Evolutionary conservation across 2,797 vertebrate genomes (phyloP), one percentile per base, ranked within the genome.

Genomic region (Orestias chungarensis): DNA sequence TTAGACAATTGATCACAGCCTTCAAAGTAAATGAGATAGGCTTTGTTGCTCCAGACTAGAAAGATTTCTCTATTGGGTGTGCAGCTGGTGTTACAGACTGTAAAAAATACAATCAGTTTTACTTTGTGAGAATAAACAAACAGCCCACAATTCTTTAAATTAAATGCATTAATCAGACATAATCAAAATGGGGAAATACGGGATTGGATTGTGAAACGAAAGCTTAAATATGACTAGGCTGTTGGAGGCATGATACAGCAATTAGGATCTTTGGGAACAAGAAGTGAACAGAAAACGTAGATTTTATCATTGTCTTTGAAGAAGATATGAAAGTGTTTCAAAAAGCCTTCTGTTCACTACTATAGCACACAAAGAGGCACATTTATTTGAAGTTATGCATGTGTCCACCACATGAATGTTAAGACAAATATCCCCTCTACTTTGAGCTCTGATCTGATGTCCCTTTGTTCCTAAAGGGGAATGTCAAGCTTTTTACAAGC

Each of bases 11-110:
- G 50, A 62, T 62, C 62, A 27, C 5, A 42, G 65, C 42, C 57
- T 83, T 73, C 75, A 18, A 69, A 57, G 27, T n/a, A 64, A 66
- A 66, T 79, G 46, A 46, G 7, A 18, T 25, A 62, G 49, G 49
- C 52, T 61, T 86, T 27, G 71, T 27, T 31, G 25, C 67, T 29
- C 43, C 25, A 76, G 33, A 62, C 35, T 23, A 11, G 8, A 50
- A 18, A 17, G 59, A 61, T n/a, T 35, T 66, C 57, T 73, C 9
- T 67, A 55, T 23, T 65, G 74, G 74, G 12, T 73, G n/a, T 71
- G 35, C 44, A 68, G 71, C 12, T 25, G 52, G 29, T 29, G 27
- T 59, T 6, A 12, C 35, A 71, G 52, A 57, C 54, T 50, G 25
- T 27, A n/a, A 33, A 43, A 40, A 17, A 31, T 15, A 40, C n/a